Evolutionary conservation across 2,113 vertebrate species (phyloP), one percentile per base, ranked within the genome.

Genomic region (Tragelaphus imberbis): DNA sequence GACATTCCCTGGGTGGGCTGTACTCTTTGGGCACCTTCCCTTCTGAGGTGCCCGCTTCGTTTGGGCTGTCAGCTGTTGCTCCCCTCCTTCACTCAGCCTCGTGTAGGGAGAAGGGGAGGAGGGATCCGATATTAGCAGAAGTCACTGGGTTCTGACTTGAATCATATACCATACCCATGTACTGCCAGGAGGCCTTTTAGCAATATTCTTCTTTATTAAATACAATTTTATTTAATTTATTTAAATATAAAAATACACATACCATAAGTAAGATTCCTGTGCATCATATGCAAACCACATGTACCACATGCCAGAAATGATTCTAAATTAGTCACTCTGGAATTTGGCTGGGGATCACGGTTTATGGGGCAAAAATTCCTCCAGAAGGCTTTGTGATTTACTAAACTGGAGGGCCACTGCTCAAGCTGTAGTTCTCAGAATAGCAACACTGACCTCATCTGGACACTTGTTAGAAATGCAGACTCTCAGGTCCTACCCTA

Each of bases 21-120:
- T 71, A 36, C 65, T 71, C 25, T 79, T 30, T 23, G 84, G 30
- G 11, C 33, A 36, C 27, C 30, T 79, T 61, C 53, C n/a, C 40
- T 82, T 40, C n/a, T 44, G 10, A 40, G n/a, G 36, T 9, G 23
- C 55, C n/a, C n/a, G 1, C 65, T 19, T 68, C 44, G 6, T 36
- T 23, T 2, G 30, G 85, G 10, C 5, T 19, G 44, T 23, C 47
- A 25, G 30, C 19, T 51, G 28, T 40, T 33, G 6, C 36, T 40
- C 36, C 36, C 68, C 36, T 25, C 21, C 68, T 27, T 25, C n/a
- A 7, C 23, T 86, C 40, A 40, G 55, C 61, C 59, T 36, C 8
- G 27, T 11, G 4, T 23, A 23, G 2, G 1, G 2, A 28, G 8
- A 7, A 19, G 33, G 1, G 7, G 15, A 33, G 8, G 16, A 30